phyloP scores from a whole-genome alignment of 2,888 invertebrate species.

The Papilio demoleus region DNA sequence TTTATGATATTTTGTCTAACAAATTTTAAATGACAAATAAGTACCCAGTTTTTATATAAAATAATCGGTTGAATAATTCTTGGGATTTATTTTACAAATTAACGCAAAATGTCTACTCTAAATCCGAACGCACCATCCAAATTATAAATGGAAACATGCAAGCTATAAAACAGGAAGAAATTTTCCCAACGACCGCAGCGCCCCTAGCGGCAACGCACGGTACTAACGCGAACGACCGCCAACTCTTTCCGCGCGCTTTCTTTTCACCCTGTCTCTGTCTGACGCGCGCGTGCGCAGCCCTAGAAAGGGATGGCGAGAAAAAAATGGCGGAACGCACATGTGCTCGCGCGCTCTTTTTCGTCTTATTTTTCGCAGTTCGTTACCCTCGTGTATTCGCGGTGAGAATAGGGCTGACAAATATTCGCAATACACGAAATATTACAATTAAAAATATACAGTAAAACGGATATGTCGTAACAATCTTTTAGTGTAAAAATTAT shows the following conservation, averaged over 20 bases:
- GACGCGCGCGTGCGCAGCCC: slow-evolving; percentile 51
- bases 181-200: slow-evolving; percentile 66
- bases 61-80: no score
- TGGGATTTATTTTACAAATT: not conserved
- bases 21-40: no score
- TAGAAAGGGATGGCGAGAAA: slow-evolving; percentile 70
- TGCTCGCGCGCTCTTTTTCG: slow-evolving; percentile 75
- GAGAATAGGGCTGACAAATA: slow-evolving; percentile 36
- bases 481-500: no score
- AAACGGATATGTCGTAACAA: no score
- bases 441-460: no score
- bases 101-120: slow-evolving; percentile 41
- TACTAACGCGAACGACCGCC: slow-evolving; percentile 73
- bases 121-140: slow-evolving; percentile 49
- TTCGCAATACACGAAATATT: not conserved
- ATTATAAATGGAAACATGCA: slow-evolving; percentile 59
- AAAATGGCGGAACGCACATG: slow-evolving; percentile 81
- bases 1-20: no score
- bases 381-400: slow-evolving; percentile 74
- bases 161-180: slow-evolving; percentile 76
- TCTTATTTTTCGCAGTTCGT: slow-evolving; percentile 81
- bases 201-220: slow-evolving; percentile 68
- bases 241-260: slow-evolving; percentile 79
- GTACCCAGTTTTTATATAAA: no score
- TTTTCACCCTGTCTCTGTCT: slow-evolving; percentile 68